Evolutionary conservation across 2,797 vertebrate species (phyloP).

Genomic region (Moxostoma hubbsi): DNA sequence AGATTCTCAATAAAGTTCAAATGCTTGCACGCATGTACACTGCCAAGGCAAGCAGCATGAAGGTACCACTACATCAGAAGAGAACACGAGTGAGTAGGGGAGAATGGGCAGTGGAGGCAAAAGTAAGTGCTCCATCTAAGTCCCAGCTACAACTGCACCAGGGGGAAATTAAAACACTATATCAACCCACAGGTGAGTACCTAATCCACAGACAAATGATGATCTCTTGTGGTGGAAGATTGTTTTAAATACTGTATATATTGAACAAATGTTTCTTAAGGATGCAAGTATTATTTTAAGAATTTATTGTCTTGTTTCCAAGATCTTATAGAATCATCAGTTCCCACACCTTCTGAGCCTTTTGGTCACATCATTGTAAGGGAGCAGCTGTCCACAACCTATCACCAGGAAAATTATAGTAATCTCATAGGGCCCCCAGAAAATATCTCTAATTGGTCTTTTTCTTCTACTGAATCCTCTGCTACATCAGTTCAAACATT

Average conservation of each 20-base stretch:
- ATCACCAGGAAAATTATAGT: slow-evolving; percentile 73
- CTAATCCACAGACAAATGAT: neutral
- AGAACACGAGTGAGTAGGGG: slow-evolving; percentile 48
- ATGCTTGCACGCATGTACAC: slow-evolving; percentile 88
- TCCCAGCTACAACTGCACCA: slow-evolving; percentile 38
- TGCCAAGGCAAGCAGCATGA: slow-evolving; percentile 81
- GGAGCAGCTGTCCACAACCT: slow-evolving; percentile 70
- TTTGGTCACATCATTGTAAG: slow-evolving; percentile 76
- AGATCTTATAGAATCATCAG: slow-evolving; percentile 31
- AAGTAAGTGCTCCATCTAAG: slow-evolving; percentile 49
- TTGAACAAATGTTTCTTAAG: neutral
- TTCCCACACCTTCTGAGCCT: slow-evolving; percentile 57
- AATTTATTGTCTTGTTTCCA: slow-evolving; percentile 19
- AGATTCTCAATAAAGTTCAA: slow-evolving; percentile 89
- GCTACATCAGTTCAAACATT: slow-evolving; percentile 10
- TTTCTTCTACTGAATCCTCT: slow-evolving; percentile 28
- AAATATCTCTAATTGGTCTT: slow-evolving; percentile 34
- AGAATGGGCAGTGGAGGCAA: slow-evolving; percentile 53
- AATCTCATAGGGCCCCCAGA: slow-evolving; percentile 67
- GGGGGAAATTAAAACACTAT: slow-evolving; percentile 37
- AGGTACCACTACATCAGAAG: slow-evolving; percentile 79
- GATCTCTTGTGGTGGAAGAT: neutral
- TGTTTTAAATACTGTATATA: neutral
- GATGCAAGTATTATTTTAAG: neutral
- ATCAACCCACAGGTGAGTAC: slow-evolving; percentile 36